phyloP scores from a whole-genome alignment of 1,140 invertebrate genomes.

The Panulirus ornatus region DNA sequence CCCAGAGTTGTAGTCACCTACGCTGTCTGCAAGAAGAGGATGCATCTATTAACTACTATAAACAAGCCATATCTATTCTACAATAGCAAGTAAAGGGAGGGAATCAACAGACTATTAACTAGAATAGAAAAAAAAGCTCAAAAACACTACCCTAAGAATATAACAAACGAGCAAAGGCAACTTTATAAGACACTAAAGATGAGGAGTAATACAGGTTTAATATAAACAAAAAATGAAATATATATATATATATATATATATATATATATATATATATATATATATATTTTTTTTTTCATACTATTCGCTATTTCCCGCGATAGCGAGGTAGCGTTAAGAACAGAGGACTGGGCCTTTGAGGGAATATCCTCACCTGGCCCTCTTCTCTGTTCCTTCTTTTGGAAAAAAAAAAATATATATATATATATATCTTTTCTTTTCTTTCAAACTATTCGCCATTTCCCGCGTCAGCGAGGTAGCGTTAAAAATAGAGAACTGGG shows the following conservation, averaged over 20 bases:
- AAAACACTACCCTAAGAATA: not conserved
- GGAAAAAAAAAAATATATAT: no score
- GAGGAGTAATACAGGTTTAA: no score
- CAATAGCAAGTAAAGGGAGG: slow-evolving; percentile 9
- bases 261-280: slow-evolving; percentile 34
- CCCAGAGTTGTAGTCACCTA: slow-evolving; percentile 72
- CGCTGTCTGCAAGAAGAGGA: slow-evolving; percentile 67
- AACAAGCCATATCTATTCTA: not conserved
- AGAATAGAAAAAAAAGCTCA: not conserved
- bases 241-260: slow-evolving; percentile 3
- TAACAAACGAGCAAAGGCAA: not conserved
- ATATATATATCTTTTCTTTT: no score
- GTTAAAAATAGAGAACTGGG: no score
- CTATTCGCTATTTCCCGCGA: not conserved
- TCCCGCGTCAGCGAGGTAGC: no score
- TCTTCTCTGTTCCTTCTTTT: no score
- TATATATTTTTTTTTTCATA: not conserved
- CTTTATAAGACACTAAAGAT: not conserved
- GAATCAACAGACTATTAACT: slow-evolving; percentile 1
- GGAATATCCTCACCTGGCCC: no score
- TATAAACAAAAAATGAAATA: no score
- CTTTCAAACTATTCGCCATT: no score
- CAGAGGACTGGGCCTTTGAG: not conserved
- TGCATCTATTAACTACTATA: slow-evolving; percentile 38
- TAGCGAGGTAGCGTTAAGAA: no score